These are phyloP conservation scores for Sitta carolinensis DNA, from an alignment of 2,797 vertebrate genomes.

Conservation along the genomic window DNA sequence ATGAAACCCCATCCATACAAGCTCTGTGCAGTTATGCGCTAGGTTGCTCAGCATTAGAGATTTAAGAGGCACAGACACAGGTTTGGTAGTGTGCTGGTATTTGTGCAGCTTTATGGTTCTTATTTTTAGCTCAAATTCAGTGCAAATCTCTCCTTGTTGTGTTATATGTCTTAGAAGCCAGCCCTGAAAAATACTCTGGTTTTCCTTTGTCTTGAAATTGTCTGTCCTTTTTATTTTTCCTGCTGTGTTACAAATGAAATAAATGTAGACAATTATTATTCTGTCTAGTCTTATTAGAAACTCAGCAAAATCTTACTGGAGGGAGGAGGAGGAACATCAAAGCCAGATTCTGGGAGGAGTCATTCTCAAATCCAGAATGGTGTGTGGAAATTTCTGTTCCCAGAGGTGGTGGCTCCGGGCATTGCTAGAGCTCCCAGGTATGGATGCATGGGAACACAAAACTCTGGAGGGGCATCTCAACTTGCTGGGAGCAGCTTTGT, in stretches of 20 bases:
- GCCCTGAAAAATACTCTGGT: background rate
- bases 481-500: background rate
- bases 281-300: background rate
- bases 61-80: background rate
- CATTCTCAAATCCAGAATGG: background rate
- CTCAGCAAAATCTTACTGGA: background rate
- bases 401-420: background rate
- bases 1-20: conserved; percentile 50
- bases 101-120: background rate
- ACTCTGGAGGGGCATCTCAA: background rate
- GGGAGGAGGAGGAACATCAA: background rate
- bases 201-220: background rate
- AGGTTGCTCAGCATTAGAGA: background rate
- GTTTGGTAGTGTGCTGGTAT: background rate
- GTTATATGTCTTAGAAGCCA: background rate
- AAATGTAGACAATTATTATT: background rate
- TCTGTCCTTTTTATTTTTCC: background rate
- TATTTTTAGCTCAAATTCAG: background rate
- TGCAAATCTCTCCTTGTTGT: background rate
- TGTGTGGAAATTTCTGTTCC: background rate
- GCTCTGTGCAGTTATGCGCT: conserved; percentile 35
- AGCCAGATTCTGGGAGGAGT: background rate
- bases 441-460: background rate
- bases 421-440: background rate
- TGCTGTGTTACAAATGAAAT: background rate